Evolutionary conservation across 2,888 invertebrate species (phyloP), one percentile per base, ranked within the genome.

Genomic region (Agriopis marginaria): DNA sequence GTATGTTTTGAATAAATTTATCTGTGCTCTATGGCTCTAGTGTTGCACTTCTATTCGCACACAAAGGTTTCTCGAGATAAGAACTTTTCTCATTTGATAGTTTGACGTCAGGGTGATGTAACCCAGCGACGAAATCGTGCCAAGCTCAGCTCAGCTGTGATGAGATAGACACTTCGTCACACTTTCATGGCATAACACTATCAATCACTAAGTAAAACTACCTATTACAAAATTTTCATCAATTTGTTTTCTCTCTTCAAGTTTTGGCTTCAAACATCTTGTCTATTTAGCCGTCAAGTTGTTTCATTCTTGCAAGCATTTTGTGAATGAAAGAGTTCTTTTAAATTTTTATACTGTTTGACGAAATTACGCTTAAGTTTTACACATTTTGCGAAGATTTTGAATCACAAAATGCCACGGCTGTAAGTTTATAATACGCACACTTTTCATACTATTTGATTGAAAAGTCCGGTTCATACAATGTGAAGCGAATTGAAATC

Each of bases 101-200:
- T 85, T 88, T 91, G 88, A 90, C 90, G 90, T 91, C 89, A 89
- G 78, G 80, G 80, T 93, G 90, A 92, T 91, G 92, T 93, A 92
- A 92, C 88, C 81, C 76, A 77, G 79, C 73, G 79, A 80, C 78
- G 81, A 86, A 86, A 87, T 77, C 86, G 86, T 90, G 89, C 90
- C 91, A 91, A 91, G 85, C 79, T 73, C 75, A 80, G 77, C 77
- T 79, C 75, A 80, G 77, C 77, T 79, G 79, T 81, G 82, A 82
- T 82, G 83, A 80, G 81, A 80, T 78, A 74, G 78, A 77, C 78
- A 78, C 72, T 77, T 82, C 79, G 75, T 77, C 79, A 81, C 69
- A 70, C 74, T 70, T 70, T 77, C 75, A 78, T 77, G 71, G 69
- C 73, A 66, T 62, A 72, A 69, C 63, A 75, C 77, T 71, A 75